Evolutionary conservation across 30 jellyfish, hydroid and myxozoan genomes (phyloP), one percentile per base, ranked within the genome.

Genomic region (Calvadosia cruxmelitensis): DNA sequence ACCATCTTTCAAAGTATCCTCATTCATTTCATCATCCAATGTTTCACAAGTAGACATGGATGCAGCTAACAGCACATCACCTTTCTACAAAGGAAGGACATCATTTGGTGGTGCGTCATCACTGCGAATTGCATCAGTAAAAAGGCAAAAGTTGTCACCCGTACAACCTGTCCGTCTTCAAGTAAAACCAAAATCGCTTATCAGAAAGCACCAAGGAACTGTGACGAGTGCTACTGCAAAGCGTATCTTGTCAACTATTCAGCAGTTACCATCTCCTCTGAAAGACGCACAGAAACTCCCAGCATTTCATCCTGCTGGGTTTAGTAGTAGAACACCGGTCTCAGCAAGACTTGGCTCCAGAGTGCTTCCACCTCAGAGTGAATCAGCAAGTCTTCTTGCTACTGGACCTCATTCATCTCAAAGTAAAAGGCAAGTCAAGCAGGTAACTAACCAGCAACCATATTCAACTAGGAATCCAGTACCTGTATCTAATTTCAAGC

Each of bases 221-320:
- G 93, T 91, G 12, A 91, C 95, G 31, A 82, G 99, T 69, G 95
- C 77, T 32, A 91, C 99, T 1, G 99, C 99, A 13, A 82, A 86
- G 53, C 72, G 77, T 65, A 91, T 91, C 33, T 75, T 91, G 1
- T 76, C 79, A 27, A 86, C 95, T 0, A 66, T 91, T 27, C 94
- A 78, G 52, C 75, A 71, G 33, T 79, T 91, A 94, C 77, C 99
- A 23, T 78, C 99, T 20, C 99, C 99, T 0, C 84, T 91, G 28
- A 71, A 49, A 29, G 99, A 91, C 61, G 84, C 99, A 24, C 68
- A 84, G 31, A 91, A 74, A 52, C 65, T 91, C 34, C 94, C 98
- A 0, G 63, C 31, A 13, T 79, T 81, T n/a, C 78, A 79, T 0
- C 65, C 82, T 3, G 70, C 78, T 29, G 78, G 66, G 34, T 42